A percentile compares a stretch with the other conserved stretches of the same genome.
Conservation (phyloP, 2,888 invertebrate genomes). For the Achlya flavicornis region DNA sequence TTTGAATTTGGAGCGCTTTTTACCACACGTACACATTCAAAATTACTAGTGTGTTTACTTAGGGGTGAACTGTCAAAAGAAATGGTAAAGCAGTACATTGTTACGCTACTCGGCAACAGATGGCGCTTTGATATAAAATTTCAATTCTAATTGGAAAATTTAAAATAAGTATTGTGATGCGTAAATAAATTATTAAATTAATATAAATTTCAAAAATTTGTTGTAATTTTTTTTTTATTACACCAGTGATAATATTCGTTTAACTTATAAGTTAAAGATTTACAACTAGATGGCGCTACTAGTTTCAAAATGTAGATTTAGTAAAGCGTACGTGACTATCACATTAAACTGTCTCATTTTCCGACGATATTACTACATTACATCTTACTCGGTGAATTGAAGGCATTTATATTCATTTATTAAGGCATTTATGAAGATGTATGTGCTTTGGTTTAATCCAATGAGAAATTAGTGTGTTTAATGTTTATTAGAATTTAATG, state of each 20-base stretch:
- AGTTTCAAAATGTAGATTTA: constrained; percentile 37
- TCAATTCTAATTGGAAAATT: constrained; percentile 11
- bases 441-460: constrained; percentile 56
- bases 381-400: constrained; percentile 69
- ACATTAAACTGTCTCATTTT: constrained; percentile 76
- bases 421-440: constrained; percentile 66
- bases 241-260: not conserved
- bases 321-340: constrained; percentile 70
- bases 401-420: constrained; percentile 77
- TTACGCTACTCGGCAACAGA: constrained; percentile 60
- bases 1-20: constrained; percentile 65
- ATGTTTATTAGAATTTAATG: constrained; percentile 48
- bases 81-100: constrained; percentile 30
- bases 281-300: constrained; percentile 58
- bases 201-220: too few species aligned
- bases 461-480: constrained; percentile 51
- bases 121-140: constrained; percentile 37
- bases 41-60: constrained; percentile 30
- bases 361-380: constrained; percentile 71
- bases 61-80: constrained; percentile 34
- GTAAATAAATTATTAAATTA: too few species aligned
- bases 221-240: not conserved
- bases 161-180: not conserved
- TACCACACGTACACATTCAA: constrained; percentile 57
- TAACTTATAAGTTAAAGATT: not conserved